Base-by-base conservation (phyloP, 2,888 invertebrate species). In the Dyspetes luteomarginatus region DNA sequence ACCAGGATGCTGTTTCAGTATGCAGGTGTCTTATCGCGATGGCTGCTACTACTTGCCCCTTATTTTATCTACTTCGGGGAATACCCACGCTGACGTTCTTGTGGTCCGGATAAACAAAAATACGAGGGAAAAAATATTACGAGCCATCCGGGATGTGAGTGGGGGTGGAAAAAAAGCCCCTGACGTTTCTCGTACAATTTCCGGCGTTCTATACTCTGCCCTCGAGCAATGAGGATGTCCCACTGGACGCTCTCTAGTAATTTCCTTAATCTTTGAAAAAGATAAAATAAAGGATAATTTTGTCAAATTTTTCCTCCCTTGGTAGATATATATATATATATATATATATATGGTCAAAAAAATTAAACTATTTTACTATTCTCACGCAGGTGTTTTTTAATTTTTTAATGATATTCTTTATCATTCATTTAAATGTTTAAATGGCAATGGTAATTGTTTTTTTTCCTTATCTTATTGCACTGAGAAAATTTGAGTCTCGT, bases 161-260 rank as follows among this genome's bases (percentile, higher is more conserved):
- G 56, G 22, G 24, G 43, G 48, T 12, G 45, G 26, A 45, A 19
- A 30, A 22, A 74, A 74, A 65, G 55, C 65, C 58, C 45, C 41
- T 28, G 17, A 60, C 52, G 65, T 62, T 80, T 67, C 60, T 55
- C 36, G 60, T 50, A 43, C 75, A 72, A 80, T 76, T 67, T 80
- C 56, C 67, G 56, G 26, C 50, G 67, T 60, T 72, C 43, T 72
- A 74, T n/a, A n/a, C 65, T 56, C 28, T 65, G 30, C 56, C 56
- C 74, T 56, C 62, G 55, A 60, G 60, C 58, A 12, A 22, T 41
- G 22, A 2, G 60, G 15, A 50, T 50, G 36, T 50, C 28, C 28
- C 17, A n/a, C n/a, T n/a, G n/a, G 50, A 26, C 72, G 43, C 28
- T 52, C 45, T 60, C 71, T 65, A 30, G 17, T 45, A 43, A 72